Evolutionary conservation across 2,113 vertebrate species (phyloP).

Genomic region (Choloepus hoffmanni): DNA sequence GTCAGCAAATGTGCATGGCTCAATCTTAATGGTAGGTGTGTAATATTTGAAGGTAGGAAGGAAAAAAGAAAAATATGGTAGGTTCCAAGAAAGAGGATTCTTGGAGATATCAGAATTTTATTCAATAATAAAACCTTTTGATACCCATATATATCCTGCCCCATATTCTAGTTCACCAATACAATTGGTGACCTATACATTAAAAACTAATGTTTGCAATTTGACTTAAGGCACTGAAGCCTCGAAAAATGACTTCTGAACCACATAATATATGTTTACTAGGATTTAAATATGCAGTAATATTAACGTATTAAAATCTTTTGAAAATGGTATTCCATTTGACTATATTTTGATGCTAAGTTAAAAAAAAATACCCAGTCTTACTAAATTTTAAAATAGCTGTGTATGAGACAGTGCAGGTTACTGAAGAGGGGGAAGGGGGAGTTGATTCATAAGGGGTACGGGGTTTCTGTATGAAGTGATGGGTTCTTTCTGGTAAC

Average conservation of each 20-base stretch:
- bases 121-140: background rate
- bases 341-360: background rate
- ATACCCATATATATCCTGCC: background rate
- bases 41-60: background rate
- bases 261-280: background rate
- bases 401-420: background rate
- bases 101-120: background rate
- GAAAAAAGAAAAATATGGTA: background rate
- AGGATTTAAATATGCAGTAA: background rate
- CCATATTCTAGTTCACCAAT: background rate
- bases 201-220: background rate
- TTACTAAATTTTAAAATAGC: background rate
- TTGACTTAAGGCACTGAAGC: background rate
- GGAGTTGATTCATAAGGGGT: too few relatives aligned
- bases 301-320: background rate
- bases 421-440: too few relatives aligned
- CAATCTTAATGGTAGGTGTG: background rate
- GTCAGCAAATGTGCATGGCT: background rate
- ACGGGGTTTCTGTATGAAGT: too few relatives aligned
- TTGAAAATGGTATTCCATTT: background rate
- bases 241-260: background rate
- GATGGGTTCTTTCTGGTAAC: too few relatives aligned
- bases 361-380: background rate
- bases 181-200: background rate
- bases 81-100: too few relatives aligned